Percentiles rank a stretch among this genome's conserved stretches.
Evolutionary conservation across 2,797 vertebrate genomes (phyloP).

Genomic region (Lindbergichthys nudifrons): DNA sequence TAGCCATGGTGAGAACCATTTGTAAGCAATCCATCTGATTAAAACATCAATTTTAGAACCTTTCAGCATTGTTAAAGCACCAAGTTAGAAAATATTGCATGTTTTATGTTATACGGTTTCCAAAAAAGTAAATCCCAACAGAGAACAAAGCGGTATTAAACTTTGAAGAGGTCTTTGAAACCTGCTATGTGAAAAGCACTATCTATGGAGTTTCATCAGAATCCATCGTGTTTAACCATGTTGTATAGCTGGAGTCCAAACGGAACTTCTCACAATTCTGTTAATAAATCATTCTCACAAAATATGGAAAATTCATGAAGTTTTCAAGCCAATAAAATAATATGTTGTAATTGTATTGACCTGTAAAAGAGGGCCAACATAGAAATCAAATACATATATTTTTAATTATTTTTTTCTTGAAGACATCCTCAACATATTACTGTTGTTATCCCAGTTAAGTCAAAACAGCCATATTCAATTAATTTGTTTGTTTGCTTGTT

Average conservation of each 20-base stretch:
- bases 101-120: not conserved
- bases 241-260: not conserved
- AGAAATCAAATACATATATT: not conserved
- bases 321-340: not conserved
- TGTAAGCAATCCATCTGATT: not conserved
- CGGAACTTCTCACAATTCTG: not conserved
- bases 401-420: slow-evolving; percentile 1
- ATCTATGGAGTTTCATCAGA: not conserved
- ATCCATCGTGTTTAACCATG: not conserved
- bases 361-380: not conserved
- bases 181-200: not conserved
- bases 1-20: not conserved
- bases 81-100: not conserved
- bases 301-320: not conserved
- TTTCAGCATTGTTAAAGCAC: not conserved
- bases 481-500: slow-evolving; percentile 18
- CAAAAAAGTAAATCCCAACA: not conserved
- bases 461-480: slow-evolving; percentile 29
- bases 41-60: no score
- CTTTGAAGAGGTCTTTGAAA: not conserved
- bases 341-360: not conserved
- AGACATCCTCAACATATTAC: not conserved
- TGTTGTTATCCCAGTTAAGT: slow-evolving; percentile 26
- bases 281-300: not conserved
- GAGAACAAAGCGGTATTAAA: not conserved